Percentiles rank a stretch among this genome's conserved stretches.
phyloP scores from a whole-genome alignment of 2,113 vertebrate species.

The Puma concolor region DNA sequence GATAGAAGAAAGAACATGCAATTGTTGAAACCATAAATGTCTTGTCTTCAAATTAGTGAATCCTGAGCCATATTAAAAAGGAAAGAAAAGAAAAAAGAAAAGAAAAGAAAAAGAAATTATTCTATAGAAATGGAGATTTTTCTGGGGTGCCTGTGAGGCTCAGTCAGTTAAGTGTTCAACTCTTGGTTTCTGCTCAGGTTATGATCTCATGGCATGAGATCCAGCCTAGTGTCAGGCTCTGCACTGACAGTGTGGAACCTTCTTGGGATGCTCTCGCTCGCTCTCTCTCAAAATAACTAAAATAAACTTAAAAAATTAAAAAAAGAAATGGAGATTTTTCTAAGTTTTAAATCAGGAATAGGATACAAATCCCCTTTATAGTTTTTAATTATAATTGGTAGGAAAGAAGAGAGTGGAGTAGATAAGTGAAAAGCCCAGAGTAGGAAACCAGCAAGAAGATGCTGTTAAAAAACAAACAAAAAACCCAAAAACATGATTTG shows the following conservation, averaged over 20 bases:
- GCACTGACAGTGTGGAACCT: too few species aligned
- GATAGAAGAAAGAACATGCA: neutral
- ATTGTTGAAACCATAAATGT: neutral
- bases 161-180: too few species aligned
- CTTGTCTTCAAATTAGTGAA: neutral
- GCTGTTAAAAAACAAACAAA: neutral
- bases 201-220: too few species aligned
- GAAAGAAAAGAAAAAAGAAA: neutral
- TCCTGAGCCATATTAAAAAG: neutral
- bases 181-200: too few species aligned
- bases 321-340: neutral
- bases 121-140: neutral
- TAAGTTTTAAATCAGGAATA: neutral
- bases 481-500: neutral
- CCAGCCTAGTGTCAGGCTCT: too few species aligned
- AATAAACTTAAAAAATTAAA: too few species aligned
- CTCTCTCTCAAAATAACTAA: too few species aligned
- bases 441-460: neutral
- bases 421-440: neutral
- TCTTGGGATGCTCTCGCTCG: too few species aligned
- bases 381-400: neutral
- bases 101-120: neutral
- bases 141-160: neutral
- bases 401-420: neutral
- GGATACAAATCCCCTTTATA: neutral